Percentiles rank a stretch among this genome's conserved stretches.
phyloP scores from a whole-genome alignment of 2,888 invertebrate genomes.

The Tetheella fluctuosa region DNA sequence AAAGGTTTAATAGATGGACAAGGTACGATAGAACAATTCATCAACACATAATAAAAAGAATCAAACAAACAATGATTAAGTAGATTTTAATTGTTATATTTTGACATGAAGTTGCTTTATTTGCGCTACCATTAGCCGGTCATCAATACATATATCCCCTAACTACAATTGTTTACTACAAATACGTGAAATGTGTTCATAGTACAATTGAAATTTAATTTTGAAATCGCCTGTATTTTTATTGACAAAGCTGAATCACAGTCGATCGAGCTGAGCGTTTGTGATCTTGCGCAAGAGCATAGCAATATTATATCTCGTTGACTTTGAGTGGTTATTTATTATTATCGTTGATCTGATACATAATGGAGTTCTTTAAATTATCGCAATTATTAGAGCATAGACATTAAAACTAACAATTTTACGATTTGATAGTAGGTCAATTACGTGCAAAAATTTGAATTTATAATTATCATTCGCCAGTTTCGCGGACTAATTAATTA shows the following conservation, averaged over 20 bases:
- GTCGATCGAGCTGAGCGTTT: conserved; percentile 10
- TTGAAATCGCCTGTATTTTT: not conserved
- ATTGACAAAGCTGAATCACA: conserved; percentile 24
- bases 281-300: conserved; percentile 25
- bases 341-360: not conserved
- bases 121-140: not conserved
- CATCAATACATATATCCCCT: not conserved
- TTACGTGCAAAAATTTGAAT: too few relatives aligned
- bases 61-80: not conserved
- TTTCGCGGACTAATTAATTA: too few relatives aligned
- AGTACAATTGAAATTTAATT: not conserved
- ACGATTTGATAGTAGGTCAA: not conserved
- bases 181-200: not conserved
- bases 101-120: not conserved
- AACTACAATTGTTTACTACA: not conserved
- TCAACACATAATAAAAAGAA: not conserved
- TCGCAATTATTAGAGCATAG: not conserved
- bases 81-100: not conserved
- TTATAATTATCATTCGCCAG: too few relatives aligned
- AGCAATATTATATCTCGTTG: conserved; percentile 15
- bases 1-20: too few relatives aligned
- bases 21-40: not conserved
- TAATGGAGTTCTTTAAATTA: not conserved
- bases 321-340: conserved; percentile 5
- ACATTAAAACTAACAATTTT: not conserved